These are phyloP conservation scores for Crocodylus rhombifer DNA, from an alignment of 2,797 vertebrate species.

Conservation along the genomic window DNA sequence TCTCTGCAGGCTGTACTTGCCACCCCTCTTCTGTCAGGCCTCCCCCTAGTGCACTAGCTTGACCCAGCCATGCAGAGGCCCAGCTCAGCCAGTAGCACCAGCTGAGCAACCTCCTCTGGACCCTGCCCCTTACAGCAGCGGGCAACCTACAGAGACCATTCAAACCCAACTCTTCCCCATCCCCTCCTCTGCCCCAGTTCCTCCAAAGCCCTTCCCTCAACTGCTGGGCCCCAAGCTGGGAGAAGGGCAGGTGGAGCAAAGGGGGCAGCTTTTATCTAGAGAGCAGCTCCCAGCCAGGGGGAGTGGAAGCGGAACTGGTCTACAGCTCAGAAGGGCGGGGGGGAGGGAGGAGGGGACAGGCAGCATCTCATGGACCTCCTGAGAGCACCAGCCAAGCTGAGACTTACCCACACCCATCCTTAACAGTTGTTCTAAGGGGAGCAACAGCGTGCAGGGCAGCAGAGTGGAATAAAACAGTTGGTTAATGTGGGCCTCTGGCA, in stretches of 20 bases:
- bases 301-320: neutral
- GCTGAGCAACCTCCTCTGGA: too few relatives aligned
- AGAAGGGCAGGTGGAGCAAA: neutral
- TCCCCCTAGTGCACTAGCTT: too few relatives aligned
- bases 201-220: neutral
- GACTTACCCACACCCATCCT: conserved; percentile 67
- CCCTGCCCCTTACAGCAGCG: too few relatives aligned
- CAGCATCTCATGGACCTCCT: neutral
- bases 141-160: too few relatives aligned
- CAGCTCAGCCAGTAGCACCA: too few relatives aligned
- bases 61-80: too few relatives aligned
- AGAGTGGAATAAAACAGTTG: conserved; percentile 58
- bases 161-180: neutral
- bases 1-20: too few relatives aligned
- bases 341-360: neutral
- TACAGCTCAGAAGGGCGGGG: neutral
- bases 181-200: neutral
- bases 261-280: conserved; percentile 34
- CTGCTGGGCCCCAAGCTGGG: neutral
- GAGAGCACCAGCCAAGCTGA: neutral
- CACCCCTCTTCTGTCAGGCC: too few relatives aligned
- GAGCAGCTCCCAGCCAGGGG: neutral
- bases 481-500: neutral
- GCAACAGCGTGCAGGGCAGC: neutral
- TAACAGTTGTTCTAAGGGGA: conserved; percentile 56